phyloP scores from a whole-genome alignment of 2,888 invertebrate genomes.

The Sarcophaga caerulescens region DNA sequence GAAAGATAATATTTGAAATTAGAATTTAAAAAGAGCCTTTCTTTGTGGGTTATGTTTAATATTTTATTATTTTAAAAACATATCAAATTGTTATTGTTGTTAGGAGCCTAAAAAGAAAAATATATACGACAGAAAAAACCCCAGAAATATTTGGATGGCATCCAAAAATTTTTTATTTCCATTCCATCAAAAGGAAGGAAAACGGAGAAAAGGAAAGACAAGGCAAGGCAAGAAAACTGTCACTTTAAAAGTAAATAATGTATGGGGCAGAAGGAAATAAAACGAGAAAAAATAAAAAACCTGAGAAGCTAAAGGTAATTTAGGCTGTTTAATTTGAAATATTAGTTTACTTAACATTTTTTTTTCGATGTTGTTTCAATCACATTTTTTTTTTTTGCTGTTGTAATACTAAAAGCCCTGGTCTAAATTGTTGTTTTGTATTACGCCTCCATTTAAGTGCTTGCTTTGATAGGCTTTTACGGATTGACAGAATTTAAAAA shows the following conservation, averaged over 20 bases:
- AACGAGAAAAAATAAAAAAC: neutral
- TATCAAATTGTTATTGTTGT: neutral
- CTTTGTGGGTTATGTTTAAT: neutral
- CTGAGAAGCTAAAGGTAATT: slow-evolving; percentile 25
- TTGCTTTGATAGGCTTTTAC: neutral
- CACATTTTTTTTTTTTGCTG: neutral
- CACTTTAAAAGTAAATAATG: slow-evolving; percentile 26
- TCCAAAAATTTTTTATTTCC: slow-evolving; percentile 29
- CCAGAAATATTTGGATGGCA: slow-evolving; percentile 23
- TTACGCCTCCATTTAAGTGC: neutral
- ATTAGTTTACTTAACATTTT: neutral
- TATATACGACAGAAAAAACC: neutral
- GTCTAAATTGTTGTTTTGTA: neutral
- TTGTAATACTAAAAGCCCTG: slow-evolving; percentile 3
- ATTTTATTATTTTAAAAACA: neutral
- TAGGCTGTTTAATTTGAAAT: neutral
- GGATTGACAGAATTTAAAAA: no score
- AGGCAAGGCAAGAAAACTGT: slow-evolving; percentile 11
- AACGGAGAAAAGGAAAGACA: neutral
- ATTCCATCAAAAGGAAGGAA: neutral
- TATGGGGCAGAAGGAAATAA: neutral
- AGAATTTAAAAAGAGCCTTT: neutral
- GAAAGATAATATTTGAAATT: neutral
- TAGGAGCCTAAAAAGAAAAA: neutral
- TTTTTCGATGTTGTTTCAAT: neutral